Conservation (phyloP, 92 coral and sea anemone species). For the Phenganax stokvisi region DNA sequence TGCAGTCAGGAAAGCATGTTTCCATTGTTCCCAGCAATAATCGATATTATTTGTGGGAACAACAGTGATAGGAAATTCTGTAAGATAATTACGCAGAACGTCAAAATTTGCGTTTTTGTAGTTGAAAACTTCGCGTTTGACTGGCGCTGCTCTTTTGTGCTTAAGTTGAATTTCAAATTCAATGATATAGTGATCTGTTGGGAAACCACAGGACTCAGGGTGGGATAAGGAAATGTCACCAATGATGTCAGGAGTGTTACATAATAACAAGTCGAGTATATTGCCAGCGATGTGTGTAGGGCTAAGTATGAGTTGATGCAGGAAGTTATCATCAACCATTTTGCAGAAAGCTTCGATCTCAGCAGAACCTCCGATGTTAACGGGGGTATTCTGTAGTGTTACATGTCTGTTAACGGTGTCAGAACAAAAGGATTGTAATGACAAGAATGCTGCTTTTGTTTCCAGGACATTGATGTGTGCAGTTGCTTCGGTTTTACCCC, state of each 20-base stretch:
- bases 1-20: not conserved
- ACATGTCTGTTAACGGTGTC: conserved; percentile 15
- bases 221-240: conserved; percentile 20
- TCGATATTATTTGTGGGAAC: conserved; percentile 23
- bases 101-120: conserved; percentile 45
- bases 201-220: too few relatives aligned
- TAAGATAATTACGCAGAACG: not conserved
- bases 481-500: conserved; percentile 26
- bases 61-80: not conserved
- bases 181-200: too few relatives aligned
- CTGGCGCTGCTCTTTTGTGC: conserved; percentile 32
- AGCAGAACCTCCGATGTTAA: too few relatives aligned
- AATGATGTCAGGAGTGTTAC: conserved; percentile 29
- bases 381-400: not conserved
- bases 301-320: not conserved
- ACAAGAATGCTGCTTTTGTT: conserved; percentile 37
- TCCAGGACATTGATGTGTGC: conserved; percentile 44
- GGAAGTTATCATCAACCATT: too few relatives aligned
- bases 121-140: conserved; percentile 38
- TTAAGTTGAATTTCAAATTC: conserved; percentile 21
- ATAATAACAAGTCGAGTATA: not conserved
- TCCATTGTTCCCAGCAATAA: not conserved
- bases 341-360: too few relatives aligned
- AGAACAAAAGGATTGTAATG: conserved; percentile 38
- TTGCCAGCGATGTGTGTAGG: conserved; percentile 48